Percentiles rank a stretch among this genome's conserved stretches.
These are phyloP conservation scores for Nasonia longicornis DNA, from an alignment of 1,140 invertebrate genomes.

Conservation along the genomic window DNA sequence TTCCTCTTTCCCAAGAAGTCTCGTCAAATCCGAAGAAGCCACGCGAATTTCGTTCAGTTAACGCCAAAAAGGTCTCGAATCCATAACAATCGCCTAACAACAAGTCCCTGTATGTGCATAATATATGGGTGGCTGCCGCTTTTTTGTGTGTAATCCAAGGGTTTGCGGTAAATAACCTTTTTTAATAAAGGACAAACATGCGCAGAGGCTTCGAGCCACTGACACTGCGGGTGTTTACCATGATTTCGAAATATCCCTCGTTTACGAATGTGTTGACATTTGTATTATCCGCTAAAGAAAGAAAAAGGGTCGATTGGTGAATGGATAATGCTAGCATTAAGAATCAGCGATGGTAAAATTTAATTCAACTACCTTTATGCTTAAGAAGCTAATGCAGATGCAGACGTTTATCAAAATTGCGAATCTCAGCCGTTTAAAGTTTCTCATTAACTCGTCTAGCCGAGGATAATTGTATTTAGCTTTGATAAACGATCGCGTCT, in stretches of 20 bases:
- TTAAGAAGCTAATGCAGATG: background rate
- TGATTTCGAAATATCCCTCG: background rate
- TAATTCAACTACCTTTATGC: background rate
- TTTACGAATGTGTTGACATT: constrained; percentile 7
- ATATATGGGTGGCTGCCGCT: constrained; percentile 27
- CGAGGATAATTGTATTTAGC: background rate
- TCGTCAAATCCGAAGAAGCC: background rate
- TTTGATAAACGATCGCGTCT: constrained; percentile 30
- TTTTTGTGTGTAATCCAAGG: constrained; percentile 36
- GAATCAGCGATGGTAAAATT: constrained; percentile 13
- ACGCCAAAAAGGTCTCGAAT: too few relatives aligned
- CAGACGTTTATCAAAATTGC: constrained; percentile 19
- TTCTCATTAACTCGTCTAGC: too few relatives aligned
- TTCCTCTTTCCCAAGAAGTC: background rate
- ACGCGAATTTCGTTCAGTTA: background rate
- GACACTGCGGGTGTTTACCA: background rate
- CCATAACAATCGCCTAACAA: background rate
- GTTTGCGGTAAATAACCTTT: constrained; percentile 30
- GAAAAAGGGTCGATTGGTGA: constrained; percentile 33
- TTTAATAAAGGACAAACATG: constrained; percentile 23
- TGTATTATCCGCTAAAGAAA: constrained; percentile 10
- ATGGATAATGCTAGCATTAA: constrained; percentile 31
- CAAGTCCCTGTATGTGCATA: constrained; percentile 33
- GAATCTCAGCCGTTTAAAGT: background rate
- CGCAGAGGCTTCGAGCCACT: constrained; percentile 21